Percentiles rank a stretch among this genome's conserved stretches.
phyloP scores from a whole-genome alignment of 2,113 vertebrate genomes.

The Pterocles orientalis region DNA sequence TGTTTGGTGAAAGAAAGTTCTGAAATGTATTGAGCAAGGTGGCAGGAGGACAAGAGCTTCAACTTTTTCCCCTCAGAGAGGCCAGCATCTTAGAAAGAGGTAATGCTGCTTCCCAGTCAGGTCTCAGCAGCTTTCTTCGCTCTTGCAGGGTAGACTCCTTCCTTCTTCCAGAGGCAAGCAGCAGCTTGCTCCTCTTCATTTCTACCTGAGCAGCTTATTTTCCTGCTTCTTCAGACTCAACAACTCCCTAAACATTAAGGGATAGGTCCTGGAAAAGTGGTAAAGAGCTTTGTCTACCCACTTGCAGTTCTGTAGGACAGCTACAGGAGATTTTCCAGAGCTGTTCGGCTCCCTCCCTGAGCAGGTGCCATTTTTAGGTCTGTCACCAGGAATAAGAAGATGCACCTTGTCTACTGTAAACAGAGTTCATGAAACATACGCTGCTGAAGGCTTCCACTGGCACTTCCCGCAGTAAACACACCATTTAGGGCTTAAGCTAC shows the following conservation, averaged over 20 bases:
- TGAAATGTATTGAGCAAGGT: not conserved
- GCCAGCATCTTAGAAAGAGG: not conserved
- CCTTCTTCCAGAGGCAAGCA: not conserved
- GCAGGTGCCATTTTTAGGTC: constrained; percentile 15
- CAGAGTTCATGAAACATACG: not conserved
- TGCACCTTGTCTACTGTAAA: not conserved
- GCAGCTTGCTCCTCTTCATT: not conserved
- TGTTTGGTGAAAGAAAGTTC: not conserved
- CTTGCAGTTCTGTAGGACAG: not conserved
- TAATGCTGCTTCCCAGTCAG: not conserved
- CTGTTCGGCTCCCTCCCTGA: not conserved
- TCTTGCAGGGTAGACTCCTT: not conserved
- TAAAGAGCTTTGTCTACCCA: not conserved
- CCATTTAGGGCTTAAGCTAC: not conserved
- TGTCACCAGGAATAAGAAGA: not conserved
- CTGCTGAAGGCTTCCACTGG: not conserved
- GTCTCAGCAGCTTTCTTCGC: not conserved
- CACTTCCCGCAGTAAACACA: not conserved
- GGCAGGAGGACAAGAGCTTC: not conserved
- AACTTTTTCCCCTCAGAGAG: not conserved
- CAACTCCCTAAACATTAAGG: not conserved
- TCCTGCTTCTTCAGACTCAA: not conserved
- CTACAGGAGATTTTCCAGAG: not conserved
- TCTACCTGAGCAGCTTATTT: not conserved
- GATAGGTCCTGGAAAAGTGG: not conserved